These are phyloP conservation scores for Atherix ibis DNA, from an alignment of 2,888 invertebrate species.

Conservation along the genomic window DNA sequence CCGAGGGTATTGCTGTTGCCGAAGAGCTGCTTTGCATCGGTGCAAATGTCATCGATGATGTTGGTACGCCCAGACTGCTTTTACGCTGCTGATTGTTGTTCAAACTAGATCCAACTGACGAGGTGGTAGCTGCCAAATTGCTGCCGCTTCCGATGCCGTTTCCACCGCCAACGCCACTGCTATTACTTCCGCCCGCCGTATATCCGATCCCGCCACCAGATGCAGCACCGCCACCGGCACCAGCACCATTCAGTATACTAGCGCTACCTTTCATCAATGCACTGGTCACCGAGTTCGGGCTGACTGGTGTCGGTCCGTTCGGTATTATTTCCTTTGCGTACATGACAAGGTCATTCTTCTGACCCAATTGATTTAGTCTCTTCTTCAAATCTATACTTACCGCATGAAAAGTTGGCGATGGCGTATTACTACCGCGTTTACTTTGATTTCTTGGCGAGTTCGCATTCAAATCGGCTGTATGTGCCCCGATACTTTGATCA, in stretches of 20 bases:
- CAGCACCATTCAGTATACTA: neutral
- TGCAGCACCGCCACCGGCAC: conserved; percentile 2
- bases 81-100: too few species aligned
- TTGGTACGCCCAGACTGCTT: neutral
- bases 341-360: conserved; percentile 6
- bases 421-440: conserved; percentile 12
- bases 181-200: neutral
- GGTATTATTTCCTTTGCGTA: conserved; percentile 9
- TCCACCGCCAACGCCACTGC: neutral
- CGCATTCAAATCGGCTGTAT: conserved; percentile 19
- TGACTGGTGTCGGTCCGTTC: conserved; percentile 11
- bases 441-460: conserved; percentile 11
- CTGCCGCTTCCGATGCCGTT: neutral
- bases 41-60: neutral
- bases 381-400: conserved; percentile 9
- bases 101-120: neutral
- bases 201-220: neutral
- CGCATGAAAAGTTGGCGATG: conserved; percentile 11
- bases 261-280: conserved; percentile 2
- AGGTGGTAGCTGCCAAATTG: neutral
- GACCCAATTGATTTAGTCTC: conserved; percentile 6
- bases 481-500: conserved; percentile 38
- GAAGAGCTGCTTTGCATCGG: neutral
- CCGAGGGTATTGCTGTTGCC: too few species aligned
- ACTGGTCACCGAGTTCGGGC: conserved; percentile 8